Base-by-base conservation (phyloP, 2,113 vertebrate genomes). In the Cryptotis parvus region DNA sequence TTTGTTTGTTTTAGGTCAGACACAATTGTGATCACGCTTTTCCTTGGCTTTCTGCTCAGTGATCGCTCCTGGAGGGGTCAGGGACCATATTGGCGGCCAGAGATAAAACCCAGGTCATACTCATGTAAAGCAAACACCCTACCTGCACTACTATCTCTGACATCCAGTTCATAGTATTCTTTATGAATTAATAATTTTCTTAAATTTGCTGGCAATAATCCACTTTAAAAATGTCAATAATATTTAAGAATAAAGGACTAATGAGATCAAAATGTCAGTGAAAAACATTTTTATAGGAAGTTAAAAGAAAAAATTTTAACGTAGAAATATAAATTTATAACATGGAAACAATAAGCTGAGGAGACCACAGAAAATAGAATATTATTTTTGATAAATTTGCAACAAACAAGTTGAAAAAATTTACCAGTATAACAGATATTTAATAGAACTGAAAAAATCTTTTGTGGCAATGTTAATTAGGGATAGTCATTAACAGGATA, bases 241-340 rank as follows among this genome's bases (percentile, higher is more conserved):
- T 82, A 31, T 91, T 61, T 81, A 66, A 76, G 52, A 15, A n/a
- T 37, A 41, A 74, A 41, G 22, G 43, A 6, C 6, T 35, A 9
- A 3, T 41, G 37, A 89, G 8, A 52, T 0, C 1, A 90, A 89
- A 35, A 70, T 18, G n/a, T 76, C 68, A 22, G 27, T 72, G 20
- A 92, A 77, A 0, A 6, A 52, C 4, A 68, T 7, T 61, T 29
- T 76, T 18, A 75, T 0, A 43, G 22, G 29, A 52, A 52, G 6
- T 75, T 35, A 22, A 61, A 58, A 69, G 43, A 14, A 65, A 16
- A 75, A 74, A 52, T 24, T 80, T 12, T 29, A 63, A 39, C 18
- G 3, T 80, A 87, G 73, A 90, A 84, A 72, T 6, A 89, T 68
- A 31, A 65, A 24, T 3, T 33, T 82, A 45, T 74, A 52, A 91